These are phyloP conservation scores for Hydrophis major DNA, from an alignment of 2,797 vertebrate genomes.

Conservation along the genomic window DNA sequence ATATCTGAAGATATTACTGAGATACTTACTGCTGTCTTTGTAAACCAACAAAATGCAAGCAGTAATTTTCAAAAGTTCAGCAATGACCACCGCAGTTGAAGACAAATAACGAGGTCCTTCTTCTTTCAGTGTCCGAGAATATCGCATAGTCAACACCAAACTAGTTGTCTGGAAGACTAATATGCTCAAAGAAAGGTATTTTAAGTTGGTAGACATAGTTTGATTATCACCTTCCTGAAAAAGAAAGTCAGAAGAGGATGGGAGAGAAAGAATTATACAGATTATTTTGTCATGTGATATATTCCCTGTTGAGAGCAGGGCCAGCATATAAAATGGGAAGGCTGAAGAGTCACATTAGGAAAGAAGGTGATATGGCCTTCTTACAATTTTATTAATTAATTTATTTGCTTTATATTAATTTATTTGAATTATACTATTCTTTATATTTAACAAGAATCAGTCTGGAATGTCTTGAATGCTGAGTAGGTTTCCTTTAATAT, in stretches of 20 bases:
- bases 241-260: constrained; percentile 32
- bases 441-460: neutral
- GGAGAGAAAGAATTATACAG: neutral
- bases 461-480: neutral
- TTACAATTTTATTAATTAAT: neutral
- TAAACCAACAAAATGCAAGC: constrained; percentile 90
- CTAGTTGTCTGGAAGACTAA: constrained; percentile 98
- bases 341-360: neutral
- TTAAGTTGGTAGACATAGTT: constrained; percentile 82
- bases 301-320: neutral
- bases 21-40: constrained; percentile 83
- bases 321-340: neutral
- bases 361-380: neutral
- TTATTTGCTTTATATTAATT: neutral
- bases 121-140: constrained; percentile 91
- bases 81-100: constrained; percentile 94
- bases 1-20: constrained; percentile 1
- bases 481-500: neutral
- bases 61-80: constrained; percentile 93
- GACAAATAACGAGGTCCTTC: constrained; percentile 96
- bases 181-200: constrained; percentile 94
- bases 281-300: neutral
- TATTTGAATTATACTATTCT: neutral
- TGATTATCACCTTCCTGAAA: constrained; percentile 65
- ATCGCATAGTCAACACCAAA: constrained; percentile 96